Base-by-base conservation (phyloP, 2,888 invertebrate species). In the Smittia aterrima region DNA sequence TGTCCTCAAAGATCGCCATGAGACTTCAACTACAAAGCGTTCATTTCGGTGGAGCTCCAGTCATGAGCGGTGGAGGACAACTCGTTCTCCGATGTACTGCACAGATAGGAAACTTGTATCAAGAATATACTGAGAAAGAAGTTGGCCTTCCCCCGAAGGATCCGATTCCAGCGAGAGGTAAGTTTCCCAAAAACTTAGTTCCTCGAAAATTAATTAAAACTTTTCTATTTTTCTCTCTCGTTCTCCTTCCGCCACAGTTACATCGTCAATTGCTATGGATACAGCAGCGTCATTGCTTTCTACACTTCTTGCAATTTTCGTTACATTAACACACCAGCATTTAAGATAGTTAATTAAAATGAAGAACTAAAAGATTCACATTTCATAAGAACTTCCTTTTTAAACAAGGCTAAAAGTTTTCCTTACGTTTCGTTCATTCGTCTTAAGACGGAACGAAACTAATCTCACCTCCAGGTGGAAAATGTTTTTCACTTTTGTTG, bases 81-180 rank as follows among this genome's bases (percentile, higher is more conserved):
- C 25, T 92, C 79, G 84, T 89, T 75, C 86, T 93, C 58, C 87
- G 89, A 73, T 93, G 92, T 80, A 87, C 87, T 66, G 90, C 92
- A 16, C 86, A 88, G 78, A 86, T 92, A 77, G 87, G 87, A 74
- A 86, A 88, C 53, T 85, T 92, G 75, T 92, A 91, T 84, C 86
- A 87, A 77, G 86, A 87, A 80, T 87, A 87, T 75, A 88, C 89
- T 73, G 90, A 88, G 79, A 83, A 89, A 77, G 89, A 90, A 80
- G 87, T 92, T 79, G 88, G 89, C 76, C 87, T 89, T 75, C 88
- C 89, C 75, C 88, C 89, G 66, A 87, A 89, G 74, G 91, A 92
- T 83, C 92, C 92, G 3, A 86, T 91, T 78, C 92, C 92, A 20
- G 92, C 92, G 81, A 87, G 91, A 86, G 92, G 92, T 92, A 81